These are phyloP conservation scores for Ophthalmotilapia sp. DNA, from an alignment of 2,113 vertebrate genomes.

Conservation along the genomic window DNA sequence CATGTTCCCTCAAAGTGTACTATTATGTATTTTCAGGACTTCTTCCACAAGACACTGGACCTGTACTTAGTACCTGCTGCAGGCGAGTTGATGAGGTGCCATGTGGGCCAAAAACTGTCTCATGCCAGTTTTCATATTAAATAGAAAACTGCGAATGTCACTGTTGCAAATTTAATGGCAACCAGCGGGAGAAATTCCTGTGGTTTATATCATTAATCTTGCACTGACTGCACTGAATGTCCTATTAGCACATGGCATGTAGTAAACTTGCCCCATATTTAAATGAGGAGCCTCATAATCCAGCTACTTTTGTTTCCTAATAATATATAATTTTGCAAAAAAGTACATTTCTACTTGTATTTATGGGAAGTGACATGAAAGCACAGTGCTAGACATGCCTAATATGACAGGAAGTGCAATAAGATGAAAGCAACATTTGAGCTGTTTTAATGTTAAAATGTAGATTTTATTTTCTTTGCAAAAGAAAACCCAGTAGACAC, in stretches of 20 bases:
- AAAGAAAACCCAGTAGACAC: conserved; percentile 4
- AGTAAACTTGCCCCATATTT: neutral
- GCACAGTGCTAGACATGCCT: conserved; percentile 1
- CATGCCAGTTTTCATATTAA: neutral
- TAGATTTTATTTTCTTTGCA: neutral
- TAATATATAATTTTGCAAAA: neutral
- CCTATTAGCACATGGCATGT: neutral
- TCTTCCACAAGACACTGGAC: neutral
- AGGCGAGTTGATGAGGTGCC: neutral
- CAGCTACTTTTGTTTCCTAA: neutral
- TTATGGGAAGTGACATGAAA: neutral
- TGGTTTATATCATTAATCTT: conserved; percentile 28
- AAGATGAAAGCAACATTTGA: conserved; percentile 12
- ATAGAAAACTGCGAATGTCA: conserved; percentile 7
- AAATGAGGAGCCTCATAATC: neutral
- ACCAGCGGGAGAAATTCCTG: neutral
- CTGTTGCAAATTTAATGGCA: conserved; percentile 9
- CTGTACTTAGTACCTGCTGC: neutral
- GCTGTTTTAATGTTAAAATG: conserved; percentile 22
- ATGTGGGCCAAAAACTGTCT: neutral
- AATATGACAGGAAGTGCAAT: conserved; percentile 18
- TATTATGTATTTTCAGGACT: neutral
- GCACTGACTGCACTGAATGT: neutral
- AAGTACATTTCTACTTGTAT: neutral
- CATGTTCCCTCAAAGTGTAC: neutral